A percentile compares a stretch with the other conserved stretches of the same genome.
phyloP scores from a whole-genome alignment of 2,888 invertebrate genomes.

The Melanargia galathea region DNA sequence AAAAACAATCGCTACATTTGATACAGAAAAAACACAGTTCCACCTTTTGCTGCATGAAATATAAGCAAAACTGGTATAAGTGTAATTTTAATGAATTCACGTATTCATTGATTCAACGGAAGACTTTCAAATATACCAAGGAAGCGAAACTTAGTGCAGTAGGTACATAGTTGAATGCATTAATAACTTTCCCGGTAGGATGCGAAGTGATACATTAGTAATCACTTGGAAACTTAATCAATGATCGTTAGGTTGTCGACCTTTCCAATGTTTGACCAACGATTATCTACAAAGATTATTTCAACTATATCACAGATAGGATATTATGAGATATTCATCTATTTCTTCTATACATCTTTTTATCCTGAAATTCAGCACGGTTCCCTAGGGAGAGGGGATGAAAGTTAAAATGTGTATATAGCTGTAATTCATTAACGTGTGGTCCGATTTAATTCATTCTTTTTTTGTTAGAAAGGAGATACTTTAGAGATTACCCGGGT shows the following conservation, averaged over 20 bases:
- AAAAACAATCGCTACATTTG: not conserved
- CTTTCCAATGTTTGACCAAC: constrained; percentile 57
- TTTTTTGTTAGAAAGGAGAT: no score
- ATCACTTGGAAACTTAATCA: constrained; percentile 61
- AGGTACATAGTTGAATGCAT: constrained; percentile 32
- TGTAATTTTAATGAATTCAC: constrained; percentile 28
- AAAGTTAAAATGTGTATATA: no score
- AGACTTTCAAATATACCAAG: constrained; percentile 33
- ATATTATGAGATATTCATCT: not conserved
- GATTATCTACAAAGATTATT: not conserved
- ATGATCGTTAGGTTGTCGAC: constrained; percentile 67
- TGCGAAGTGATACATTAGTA: constrained; percentile 61
- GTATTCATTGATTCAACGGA: constrained; percentile 32
- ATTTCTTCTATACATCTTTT: no score
- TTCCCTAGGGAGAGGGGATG: no score
- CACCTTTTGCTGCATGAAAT: constrained; percentile 14
- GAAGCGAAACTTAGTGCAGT: constrained; percentile 25
- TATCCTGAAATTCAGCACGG: no score
- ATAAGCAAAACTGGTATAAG: constrained; percentile 17
- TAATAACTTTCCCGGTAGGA: constrained; percentile 46
- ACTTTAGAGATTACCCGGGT: no score
- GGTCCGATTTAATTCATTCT: no score
- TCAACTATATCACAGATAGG: not conserved
- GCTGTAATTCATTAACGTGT: no score
- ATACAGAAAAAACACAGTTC: not conserved